A percentile compares a stretch with the other conserved stretches of the same genome.
These are phyloP conservation scores for Gymnobelideus leadbeateri DNA, from an alignment of 2,113 vertebrate genomes.

Conservation along the genomic window DNA sequence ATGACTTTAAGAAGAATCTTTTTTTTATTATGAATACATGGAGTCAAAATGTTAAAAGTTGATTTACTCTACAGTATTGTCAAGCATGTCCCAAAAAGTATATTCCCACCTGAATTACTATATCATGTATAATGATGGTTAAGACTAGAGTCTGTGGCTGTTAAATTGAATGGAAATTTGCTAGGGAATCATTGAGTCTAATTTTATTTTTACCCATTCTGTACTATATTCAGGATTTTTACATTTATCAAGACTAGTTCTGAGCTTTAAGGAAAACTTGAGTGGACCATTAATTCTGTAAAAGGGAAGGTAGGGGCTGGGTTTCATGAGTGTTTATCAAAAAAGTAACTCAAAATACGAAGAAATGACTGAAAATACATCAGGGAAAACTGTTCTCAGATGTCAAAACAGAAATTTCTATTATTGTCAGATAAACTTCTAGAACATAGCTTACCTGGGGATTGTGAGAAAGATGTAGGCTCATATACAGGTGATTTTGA, in stretches of 20 bases:
- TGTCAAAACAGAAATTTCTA: background rate
- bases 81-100: background rate
- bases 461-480: background rate
- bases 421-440: background rate
- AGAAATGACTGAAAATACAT: background rate
- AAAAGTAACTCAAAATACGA: background rate
- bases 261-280: conserved; percentile 4
- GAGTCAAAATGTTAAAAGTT: background rate
- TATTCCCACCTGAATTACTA: background rate
- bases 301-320: background rate
- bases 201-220: background rate
- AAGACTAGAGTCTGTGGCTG: conserved; percentile 2
- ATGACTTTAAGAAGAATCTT: background rate
- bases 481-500: background rate
- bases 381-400: background rate
- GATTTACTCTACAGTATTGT: background rate
- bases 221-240: background rate
- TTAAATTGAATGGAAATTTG: background rate
- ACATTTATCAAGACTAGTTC: background rate
- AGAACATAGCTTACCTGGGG: background rate
- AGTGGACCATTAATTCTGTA: background rate
- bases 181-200: background rate
- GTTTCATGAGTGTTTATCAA: background rate
- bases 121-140: background rate
- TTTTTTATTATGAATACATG: too few relatives aligned